Conservation (phyloP, 2,888 invertebrate species). For the Hanleya hanleyi region DNA sequence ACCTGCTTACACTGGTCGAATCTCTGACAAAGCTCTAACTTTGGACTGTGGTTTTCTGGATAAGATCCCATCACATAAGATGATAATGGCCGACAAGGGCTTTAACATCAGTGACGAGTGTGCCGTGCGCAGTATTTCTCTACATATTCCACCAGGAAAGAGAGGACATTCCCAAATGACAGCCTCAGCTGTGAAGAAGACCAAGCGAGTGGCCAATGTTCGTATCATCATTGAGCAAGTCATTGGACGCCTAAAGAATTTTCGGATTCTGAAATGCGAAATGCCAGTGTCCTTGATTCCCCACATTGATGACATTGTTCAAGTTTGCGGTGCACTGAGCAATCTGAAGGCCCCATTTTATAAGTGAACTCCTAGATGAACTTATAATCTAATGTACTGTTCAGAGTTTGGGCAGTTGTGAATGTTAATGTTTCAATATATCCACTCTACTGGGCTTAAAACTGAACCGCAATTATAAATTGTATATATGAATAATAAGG, state of each 20-base stretch:
- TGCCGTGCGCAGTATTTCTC: slow-evolving; percentile 2
- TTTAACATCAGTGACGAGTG: slow-evolving; percentile 38
- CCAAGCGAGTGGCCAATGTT: slow-evolving; percentile 38
- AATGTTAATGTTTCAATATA: no score
- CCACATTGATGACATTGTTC: slow-evolving; percentile 38
- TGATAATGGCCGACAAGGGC: slow-evolving; percentile 43
- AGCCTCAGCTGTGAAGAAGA: slow-evolving; percentile 31
- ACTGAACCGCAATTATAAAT: no score
- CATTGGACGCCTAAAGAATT: slow-evolving; percentile 41
- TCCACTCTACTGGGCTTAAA: no score
- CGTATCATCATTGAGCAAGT: slow-evolving; percentile 44
- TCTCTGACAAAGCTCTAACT: slow-evolving; percentile 36
- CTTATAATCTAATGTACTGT: neutral
- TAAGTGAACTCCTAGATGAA: neutral
- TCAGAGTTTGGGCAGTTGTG: neutral
- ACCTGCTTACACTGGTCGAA: slow-evolving; percentile 35
- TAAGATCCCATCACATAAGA: slow-evolving; percentile 21
- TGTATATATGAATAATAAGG: no score
- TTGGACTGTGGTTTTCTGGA: slow-evolving; percentile 34
- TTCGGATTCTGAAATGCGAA: slow-evolving; percentile 33
- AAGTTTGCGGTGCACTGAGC: slow-evolving; percentile 24
- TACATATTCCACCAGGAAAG: slow-evolving; percentile 35
- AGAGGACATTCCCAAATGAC: slow-evolving; percentile 38
- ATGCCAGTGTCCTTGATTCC: slow-evolving; percentile 34
- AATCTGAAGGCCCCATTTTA: neutral